Conservation (phyloP, 1,140 invertebrate species). For the Zaprionus africanus region DNA sequence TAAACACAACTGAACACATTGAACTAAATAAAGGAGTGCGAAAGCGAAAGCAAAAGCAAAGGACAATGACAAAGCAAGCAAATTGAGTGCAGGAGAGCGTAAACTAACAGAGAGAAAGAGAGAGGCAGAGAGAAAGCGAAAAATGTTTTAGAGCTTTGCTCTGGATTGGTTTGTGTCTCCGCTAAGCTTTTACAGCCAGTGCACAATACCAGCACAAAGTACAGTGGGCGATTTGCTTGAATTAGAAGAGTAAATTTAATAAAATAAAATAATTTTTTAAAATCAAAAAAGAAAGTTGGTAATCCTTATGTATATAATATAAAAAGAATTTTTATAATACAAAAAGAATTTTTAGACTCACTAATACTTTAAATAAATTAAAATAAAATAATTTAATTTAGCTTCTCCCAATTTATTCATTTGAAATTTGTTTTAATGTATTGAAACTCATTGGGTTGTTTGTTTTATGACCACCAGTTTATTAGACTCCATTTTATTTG, state of each 20-base stretch:
- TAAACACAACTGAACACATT: conserved; percentile 75
- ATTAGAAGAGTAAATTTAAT: background rate
- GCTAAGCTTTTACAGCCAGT: conserved; percentile 42
- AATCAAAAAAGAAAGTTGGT: too few species aligned
- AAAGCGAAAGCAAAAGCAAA: conserved; percentile 76
- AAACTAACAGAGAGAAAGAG: conserved; percentile 12
- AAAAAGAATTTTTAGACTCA: too few species aligned
- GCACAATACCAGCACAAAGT: conserved; percentile 2
- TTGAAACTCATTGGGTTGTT: conserved; percentile 10
- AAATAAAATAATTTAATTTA: background rate
- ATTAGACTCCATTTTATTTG: conserved; percentile 50
- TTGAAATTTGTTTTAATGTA: background rate
- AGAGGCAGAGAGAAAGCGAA: conserved; percentile 20
- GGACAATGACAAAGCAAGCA: conserved; percentile 68
- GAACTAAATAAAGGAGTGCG: conserved; percentile 78
- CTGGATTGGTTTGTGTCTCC: conserved; percentile 25
- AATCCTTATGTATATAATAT: too few species aligned
- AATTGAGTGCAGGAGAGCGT: conserved; percentile 37
- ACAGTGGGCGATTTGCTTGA: background rate
- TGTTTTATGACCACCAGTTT: conserved; percentile 71
- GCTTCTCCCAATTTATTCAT: fast-evolving
- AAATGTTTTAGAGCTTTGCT: conserved; percentile 35
- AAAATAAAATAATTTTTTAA: background rate
- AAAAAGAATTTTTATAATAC: too few species aligned
- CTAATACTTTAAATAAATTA: too few species aligned